Base-by-base conservation (phyloP, 2,888 invertebrate genomes). In the Eupelmus urozonus region DNA sequence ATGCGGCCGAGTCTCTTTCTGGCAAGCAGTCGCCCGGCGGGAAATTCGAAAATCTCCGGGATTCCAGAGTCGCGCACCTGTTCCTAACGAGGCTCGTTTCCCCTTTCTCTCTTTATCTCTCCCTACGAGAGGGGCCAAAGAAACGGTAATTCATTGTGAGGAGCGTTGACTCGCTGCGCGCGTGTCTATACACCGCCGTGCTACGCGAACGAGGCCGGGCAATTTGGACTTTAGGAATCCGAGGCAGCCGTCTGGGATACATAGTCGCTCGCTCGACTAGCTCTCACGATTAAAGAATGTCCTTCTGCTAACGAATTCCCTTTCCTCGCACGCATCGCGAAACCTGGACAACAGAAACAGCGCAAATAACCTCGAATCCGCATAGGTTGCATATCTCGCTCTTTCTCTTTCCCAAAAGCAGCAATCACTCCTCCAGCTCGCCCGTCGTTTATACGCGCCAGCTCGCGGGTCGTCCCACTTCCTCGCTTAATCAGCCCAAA, bases 1-100 rank as follows among this genome's bases (percentile, higher is more conserved):
- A 66, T 66, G 29, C 25, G 2, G 27, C 25, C 11, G 51, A 16
- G 23, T 4, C 9, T 51, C 42, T 57, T 13, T 42, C 20, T 20
- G 25, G 62, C 40, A 40, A 25, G n/a, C 40, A 25, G 1, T 45
- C 55, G 45, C 2, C 9, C 13, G 27, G 25, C 40, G 55, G 27
- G 55, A 69, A 69, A 69, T 57, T 55, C 25, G n/a, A 69, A 69
- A 69, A 69, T 57, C 55, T 69, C 57, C 40, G 42, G 25, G 57
- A 55, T 69, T 45, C 45, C 27, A 25, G 25, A 29, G 55, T 29
- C n/a, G 49, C 55, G 69, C 69, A 69, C 57, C 69, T 69, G 69
- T 40, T 69, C 42, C 69, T 69, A 69, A 69, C 57, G 69, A 69
- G 65, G n/a, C n/a, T 18, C 63, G 2, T 20, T n/a, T n/a, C n/a